Percentiles rank a stretch among this genome's conserved stretches.
These are phyloP conservation scores for Eudorcas thomsonii DNA, from an alignment of 2,113 vertebrate species.

Conservation along the genomic window DNA sequence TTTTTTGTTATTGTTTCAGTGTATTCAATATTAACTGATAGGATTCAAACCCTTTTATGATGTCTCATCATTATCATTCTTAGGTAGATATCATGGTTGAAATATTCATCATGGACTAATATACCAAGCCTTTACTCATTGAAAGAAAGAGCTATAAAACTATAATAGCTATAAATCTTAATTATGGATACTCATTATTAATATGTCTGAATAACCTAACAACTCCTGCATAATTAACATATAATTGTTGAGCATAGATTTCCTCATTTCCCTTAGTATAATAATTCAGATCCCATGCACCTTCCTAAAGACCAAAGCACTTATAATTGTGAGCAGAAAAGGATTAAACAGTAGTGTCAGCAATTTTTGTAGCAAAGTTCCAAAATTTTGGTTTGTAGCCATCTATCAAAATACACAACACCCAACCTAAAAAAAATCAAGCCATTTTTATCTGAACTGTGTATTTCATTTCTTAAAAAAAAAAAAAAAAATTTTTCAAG, in stretches of 20 bases:
- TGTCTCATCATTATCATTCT: background rate
- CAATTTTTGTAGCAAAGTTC: background rate
- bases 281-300: background rate
- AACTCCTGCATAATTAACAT: background rate
- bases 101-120: background rate
- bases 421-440: background rate
- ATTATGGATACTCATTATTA: background rate
- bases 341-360: fast-evolving
- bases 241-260: background rate
- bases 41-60: background rate
- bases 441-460: background rate
- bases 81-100: background rate
- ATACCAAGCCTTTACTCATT: background rate
- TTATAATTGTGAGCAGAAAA: background rate
- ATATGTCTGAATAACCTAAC: background rate
- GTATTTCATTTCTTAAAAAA: background rate
- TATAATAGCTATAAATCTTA: background rate
- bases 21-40: background rate
- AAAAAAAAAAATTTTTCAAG: background rate
- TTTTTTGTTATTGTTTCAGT: background rate
- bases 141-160: background rate
- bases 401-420: background rate
- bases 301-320: background rate
- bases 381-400: background rate
- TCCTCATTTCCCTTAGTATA: background rate